These are phyloP conservation scores for Sturnira hondurensis DNA, from an alignment of 2,113 vertebrate genomes.

Conservation along the genomic window DNA sequence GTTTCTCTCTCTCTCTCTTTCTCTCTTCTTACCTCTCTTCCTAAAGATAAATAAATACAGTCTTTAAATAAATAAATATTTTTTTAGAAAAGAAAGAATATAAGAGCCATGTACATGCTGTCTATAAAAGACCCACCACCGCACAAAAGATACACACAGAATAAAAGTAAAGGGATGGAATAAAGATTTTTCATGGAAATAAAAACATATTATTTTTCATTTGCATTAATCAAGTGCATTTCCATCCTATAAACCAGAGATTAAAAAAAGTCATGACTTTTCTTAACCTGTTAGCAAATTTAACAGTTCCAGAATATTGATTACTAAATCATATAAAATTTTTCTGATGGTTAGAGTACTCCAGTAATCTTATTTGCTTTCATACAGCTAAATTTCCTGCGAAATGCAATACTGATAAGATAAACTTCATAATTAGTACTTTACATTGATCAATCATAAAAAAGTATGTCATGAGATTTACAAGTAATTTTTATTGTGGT, in stretches of 20 bases:
- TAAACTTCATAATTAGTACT: not conserved
- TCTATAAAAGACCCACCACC: no score
- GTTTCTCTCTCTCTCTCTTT: no score
- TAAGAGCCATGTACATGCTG: no score
- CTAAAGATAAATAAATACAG: no score
- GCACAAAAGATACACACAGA: no score
- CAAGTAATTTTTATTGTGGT: not conserved
- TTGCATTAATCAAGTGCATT: not conserved
- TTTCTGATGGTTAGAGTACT: not conserved
- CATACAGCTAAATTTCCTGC: not conserved
- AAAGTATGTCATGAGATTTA: not conserved
- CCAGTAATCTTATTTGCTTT: not conserved
- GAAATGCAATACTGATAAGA: not conserved
- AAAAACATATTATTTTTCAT: not conserved
- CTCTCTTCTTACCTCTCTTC: no score
- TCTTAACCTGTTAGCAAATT: not conserved
- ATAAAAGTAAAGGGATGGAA: no score
- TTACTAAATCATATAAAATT: not conserved
- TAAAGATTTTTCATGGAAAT: no score
- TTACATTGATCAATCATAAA: not conserved
- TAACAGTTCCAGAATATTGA: not conserved
- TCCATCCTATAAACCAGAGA: not conserved
- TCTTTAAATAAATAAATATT: no score
- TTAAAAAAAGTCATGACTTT: not conserved
- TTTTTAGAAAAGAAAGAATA: no score